Percentiles rank a stretch among this genome's conserved stretches.
Evolutionary conservation across 1,140 invertebrate genomes (phyloP).

Genomic region (Monomorium pharaonis): DNA sequence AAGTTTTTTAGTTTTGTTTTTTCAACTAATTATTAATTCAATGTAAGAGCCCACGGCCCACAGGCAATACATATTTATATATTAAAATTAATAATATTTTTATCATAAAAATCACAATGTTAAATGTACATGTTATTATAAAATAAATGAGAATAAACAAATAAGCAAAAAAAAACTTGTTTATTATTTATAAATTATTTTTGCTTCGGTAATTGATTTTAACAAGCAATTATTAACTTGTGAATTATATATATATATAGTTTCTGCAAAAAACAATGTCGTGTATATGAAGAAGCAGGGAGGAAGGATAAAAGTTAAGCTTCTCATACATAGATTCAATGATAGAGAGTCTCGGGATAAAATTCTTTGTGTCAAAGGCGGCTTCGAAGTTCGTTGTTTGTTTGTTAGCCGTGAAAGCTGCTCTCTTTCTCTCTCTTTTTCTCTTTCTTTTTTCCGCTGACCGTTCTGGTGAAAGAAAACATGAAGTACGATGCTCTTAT

Average conservation of each 20-base stretch:
- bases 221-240: neutral
- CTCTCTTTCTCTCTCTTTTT: neutral
- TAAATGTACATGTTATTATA: neutral
- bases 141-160: neutral
- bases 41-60: too few relatives aligned
- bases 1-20: too few relatives aligned
- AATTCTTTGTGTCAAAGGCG: slow-evolving; percentile 15
- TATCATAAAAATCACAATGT: neutral
- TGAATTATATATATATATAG: neutral
- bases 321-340: slow-evolving; percentile 31
- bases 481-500: slow-evolving; percentile 46
- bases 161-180: neutral
- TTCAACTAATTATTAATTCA: too few relatives aligned
- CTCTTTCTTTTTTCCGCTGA: neutral
- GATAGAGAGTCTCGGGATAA: slow-evolving; percentile 9
- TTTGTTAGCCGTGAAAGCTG: slow-evolving; percentile 23
- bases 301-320: slow-evolving; percentile 19
- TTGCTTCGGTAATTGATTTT: neutral
- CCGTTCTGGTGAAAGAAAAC: slow-evolving; percentile 17
- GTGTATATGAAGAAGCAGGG: neutral
- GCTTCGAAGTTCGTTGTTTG: slow-evolving; percentile 34
- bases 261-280: neutral
- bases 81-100: too few relatives aligned
- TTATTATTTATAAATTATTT: slow-evolving; percentile 13
- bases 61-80: too few relatives aligned